Conservation (phyloP, 2,888 invertebrate genomes). For the Drosophila anceps region DNA sequence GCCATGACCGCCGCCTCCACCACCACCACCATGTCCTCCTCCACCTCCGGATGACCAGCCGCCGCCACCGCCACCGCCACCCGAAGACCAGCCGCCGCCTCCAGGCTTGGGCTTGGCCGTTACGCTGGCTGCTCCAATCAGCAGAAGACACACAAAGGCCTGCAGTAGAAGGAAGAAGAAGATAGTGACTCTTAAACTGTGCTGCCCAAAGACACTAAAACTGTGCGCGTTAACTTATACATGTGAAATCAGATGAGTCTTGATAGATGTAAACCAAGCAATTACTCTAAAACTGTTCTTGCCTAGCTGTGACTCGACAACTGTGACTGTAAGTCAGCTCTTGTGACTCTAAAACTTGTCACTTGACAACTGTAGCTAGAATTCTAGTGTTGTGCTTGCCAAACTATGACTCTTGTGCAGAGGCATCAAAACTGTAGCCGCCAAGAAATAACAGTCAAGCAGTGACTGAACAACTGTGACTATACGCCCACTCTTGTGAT, state of each 20-base stretch:
- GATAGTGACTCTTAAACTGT: slow-evolving; percentile 1
- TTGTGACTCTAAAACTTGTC: neutral
- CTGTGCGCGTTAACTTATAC: neutral
- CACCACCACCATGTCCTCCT: slow-evolving; percentile 44
- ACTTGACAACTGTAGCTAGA: neutral
- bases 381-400: neutral
- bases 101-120: slow-evolving; percentile 82
- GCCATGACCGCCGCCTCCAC: slow-evolving; percentile 65
- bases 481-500: neutral
- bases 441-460: neutral
- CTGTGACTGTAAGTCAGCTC: neutral
- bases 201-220: neutral
- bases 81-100: slow-evolving; percentile 70
- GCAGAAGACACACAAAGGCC: slow-evolving; percentile 83
- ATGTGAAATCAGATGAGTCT: too few relatives aligned
- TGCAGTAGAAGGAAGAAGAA: slow-evolving; percentile 33
- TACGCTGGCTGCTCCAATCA: slow-evolving; percentile 82
- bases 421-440: neutral
- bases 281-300: neutral
- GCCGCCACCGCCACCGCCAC: slow-evolving; percentile 72
- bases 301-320: neutral
- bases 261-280: neutral
- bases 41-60: slow-evolving; percentile 59
- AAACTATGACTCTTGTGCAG: neutral
- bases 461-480: neutral